Percentiles rank a stretch among this genome's conserved stretches.
phyloP scores from a whole-genome alignment of 2,113 vertebrate genomes.

The Phyllostomus discolor region DNA sequence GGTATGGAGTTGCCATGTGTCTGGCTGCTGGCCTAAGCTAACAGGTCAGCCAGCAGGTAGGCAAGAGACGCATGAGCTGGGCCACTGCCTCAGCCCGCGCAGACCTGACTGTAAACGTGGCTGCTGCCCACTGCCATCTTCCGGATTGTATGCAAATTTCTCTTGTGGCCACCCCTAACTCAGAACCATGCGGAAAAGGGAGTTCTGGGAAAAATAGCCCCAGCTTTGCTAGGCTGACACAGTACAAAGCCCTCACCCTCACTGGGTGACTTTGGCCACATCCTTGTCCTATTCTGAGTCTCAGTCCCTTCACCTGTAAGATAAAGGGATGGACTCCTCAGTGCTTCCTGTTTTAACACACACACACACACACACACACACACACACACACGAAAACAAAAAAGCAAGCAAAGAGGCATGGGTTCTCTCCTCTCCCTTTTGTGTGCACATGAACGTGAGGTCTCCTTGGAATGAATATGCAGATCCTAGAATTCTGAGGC shows the following conservation, averaged over 20 bases:
- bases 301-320: background rate
- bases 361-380: background rate
- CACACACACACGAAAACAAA: background rate
- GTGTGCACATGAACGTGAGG: background rate
- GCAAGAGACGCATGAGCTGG: fast-evolving
- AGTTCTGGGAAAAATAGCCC: background rate
- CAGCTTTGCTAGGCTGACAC: background rate
- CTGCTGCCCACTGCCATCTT: background rate
- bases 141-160: background rate
- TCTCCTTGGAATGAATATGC: background rate
- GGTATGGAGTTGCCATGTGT: background rate
- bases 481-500: background rate
- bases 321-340: background rate
- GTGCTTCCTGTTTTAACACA: background rate
- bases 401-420: background rate
- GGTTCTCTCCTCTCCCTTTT: background rate
- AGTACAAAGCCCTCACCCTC: fast-evolving
- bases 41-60: background rate
- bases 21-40: background rate
- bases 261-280: background rate
- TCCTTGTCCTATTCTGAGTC: background rate
- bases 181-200: background rate
- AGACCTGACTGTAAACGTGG: background rate
- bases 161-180: background rate
- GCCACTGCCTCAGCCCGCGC: fast-evolving